Percentiles rank a stretch among this genome's conserved stretches.
Conservation (phyloP, 2,797 vertebrate species). For the Sebastes trivittatus region DNA sequence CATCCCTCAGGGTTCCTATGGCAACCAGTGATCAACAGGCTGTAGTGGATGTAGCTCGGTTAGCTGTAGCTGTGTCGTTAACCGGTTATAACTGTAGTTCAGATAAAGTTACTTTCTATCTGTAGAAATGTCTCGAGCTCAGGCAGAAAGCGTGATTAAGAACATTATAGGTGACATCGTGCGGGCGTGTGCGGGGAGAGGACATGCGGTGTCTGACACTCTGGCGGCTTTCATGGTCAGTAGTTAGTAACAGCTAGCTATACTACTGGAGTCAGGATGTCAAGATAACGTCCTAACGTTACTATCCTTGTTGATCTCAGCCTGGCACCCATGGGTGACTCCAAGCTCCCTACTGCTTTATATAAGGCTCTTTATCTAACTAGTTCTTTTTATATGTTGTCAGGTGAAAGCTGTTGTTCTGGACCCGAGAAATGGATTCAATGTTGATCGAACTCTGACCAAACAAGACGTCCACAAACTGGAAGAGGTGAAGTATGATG, state of each 20-base stretch:
- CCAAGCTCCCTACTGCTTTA: too few species aligned
- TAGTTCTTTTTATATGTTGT: neutral
- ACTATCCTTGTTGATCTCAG: neutral
- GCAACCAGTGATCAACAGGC: constrained; percentile 38
- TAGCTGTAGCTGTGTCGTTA: neutral
- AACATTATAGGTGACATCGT: constrained; percentile 83
- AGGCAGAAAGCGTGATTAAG: constrained; percentile 81
- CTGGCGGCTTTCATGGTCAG: constrained; percentile 91
- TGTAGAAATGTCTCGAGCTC: constrained; percentile 79
- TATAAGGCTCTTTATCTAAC: neutral
- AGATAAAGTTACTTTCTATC: neutral
- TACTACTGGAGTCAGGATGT: too few species aligned
- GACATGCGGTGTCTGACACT: constrained; percentile 82
- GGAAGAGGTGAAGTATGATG: constrained; percentile 81
- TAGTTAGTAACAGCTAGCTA: neutral
- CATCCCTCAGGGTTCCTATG: constrained; percentile 23
- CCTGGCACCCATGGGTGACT: neutral
- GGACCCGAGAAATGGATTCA: constrained; percentile 88
- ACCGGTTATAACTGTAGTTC: too few species aligned
- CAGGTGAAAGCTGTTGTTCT: constrained; percentile 92
- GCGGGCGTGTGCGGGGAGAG: constrained; percentile 78
- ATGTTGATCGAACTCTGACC: constrained; percentile 81
- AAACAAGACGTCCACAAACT: constrained; percentile 86
- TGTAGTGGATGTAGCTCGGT: too few species aligned
- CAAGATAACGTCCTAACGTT: neutral